A percentile compares a stretch with the other conserved stretches of the same genome.
Conservation (phyloP, 2,888 invertebrate species). For the Eristalis intricaria region DNA sequence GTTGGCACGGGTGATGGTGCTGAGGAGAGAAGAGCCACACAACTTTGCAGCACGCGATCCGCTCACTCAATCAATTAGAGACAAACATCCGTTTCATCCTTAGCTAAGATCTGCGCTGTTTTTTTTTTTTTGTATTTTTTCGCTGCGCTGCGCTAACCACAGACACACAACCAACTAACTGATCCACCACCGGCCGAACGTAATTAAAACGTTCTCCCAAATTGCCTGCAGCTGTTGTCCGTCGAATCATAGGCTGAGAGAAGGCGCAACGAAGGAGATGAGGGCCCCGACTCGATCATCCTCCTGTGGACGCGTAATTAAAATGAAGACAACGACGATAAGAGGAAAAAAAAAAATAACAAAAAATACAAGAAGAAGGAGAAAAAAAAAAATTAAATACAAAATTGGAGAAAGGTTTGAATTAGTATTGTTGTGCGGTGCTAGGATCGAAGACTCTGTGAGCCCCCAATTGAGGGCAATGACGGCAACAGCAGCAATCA, state of each 20-base stretch:
- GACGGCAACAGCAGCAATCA: background rate
- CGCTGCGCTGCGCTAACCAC: background rate
- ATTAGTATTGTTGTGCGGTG: conserved; percentile 46
- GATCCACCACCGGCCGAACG: conserved; percentile 29
- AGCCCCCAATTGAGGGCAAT: background rate
- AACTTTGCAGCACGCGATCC: conserved; percentile 49
- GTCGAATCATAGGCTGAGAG: conserved; percentile 50
- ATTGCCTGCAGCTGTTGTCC: conserved; percentile 66
- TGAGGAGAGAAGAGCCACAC: too few species aligned
- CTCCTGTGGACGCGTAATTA: background rate
- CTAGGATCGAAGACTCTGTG: conserved; percentile 29
- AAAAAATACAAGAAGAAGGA: background rate
- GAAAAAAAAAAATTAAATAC: conserved; percentile 5
- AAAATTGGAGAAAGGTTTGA: conserved; percentile 55
- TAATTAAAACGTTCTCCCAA: conserved; percentile 64
- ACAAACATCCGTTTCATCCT: conserved; percentile 24
- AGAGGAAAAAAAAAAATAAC: background rate
- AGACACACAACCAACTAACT: background rate
- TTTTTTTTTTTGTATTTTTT: too few species aligned
- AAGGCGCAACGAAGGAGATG: background rate
- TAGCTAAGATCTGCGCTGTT: background rate
- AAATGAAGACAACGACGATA: background rate
- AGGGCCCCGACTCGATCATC: background rate
- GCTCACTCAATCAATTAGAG: conserved; percentile 44
- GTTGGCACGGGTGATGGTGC: too few species aligned